These are phyloP conservation scores for Notocelia uddmanniana DNA, from an alignment of 2,888 invertebrate species.

Conservation along the genomic window DNA sequence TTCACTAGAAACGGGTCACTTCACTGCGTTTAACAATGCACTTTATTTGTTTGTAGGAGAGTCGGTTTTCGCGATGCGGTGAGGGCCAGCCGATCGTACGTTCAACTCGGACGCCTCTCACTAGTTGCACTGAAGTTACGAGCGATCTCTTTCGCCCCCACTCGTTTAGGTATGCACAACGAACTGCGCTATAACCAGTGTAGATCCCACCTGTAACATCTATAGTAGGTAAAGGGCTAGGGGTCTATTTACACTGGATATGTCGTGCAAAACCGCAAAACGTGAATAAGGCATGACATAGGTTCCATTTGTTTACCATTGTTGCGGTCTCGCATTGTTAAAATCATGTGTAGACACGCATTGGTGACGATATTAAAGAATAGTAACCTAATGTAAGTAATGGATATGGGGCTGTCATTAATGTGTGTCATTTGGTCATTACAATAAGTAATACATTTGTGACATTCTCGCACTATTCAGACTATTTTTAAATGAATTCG, in stretches of 20 bases:
- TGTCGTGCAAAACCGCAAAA: background rate
- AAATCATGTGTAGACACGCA: slow-evolving; percentile 17
- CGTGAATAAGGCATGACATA: slow-evolving; percentile 3
- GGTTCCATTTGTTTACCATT: slow-evolving; percentile 21
- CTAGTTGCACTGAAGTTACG: slow-evolving; percentile 60
- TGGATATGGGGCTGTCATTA: background rate
- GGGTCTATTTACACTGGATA: background rate
- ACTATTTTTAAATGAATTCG: too few species aligned
- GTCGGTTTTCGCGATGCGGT: slow-evolving; percentile 47
- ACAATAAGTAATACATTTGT: too few species aligned
- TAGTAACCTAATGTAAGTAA: background rate
- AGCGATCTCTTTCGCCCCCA: slow-evolving; percentile 70
- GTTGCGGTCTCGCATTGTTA: slow-evolving; percentile 25
- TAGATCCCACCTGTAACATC: background rate
- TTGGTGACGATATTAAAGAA: background rate
- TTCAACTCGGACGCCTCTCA: slow-evolving; percentile 81
- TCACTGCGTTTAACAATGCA: slow-evolving; percentile 50
- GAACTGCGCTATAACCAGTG: background rate
- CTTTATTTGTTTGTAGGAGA: slow-evolving; percentile 49
- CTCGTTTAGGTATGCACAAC: slow-evolving; percentile 51
- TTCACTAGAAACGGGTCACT: slow-evolving; percentile 56
- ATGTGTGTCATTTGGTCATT: background rate
- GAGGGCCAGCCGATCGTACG: slow-evolving; percentile 66
- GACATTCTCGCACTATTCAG: too few species aligned
- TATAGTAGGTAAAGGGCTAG: background rate